A percentile compares a stretch with the other conserved stretches of the same genome.
Conservation (phyloP, 2,888 invertebrate species). For the Leptothorax acervorum region DNA sequence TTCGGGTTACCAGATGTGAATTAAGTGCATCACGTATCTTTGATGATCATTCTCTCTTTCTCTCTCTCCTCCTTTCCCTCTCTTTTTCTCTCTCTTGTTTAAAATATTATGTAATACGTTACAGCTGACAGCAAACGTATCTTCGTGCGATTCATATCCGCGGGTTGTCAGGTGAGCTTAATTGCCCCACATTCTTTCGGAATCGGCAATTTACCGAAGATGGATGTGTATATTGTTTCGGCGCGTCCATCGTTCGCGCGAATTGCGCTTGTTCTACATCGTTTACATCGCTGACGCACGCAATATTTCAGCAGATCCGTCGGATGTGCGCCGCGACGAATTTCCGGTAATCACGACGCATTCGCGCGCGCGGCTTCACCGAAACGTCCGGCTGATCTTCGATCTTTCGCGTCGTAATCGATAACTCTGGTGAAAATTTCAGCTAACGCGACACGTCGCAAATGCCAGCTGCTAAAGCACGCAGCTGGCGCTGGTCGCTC, state of each 20-base stretch:
- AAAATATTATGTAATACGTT: neutral
- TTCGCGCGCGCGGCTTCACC: constrained; percentile 12
- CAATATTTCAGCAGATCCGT: constrained; percentile 61
- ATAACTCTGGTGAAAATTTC: constrained; percentile 5
- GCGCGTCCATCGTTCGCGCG: neutral
- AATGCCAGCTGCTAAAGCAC: neutral
- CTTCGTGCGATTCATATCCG: neutral
- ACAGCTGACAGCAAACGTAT: neutral
- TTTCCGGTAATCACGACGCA: constrained; percentile 58
- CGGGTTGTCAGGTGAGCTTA: neutral
- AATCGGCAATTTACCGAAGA: constrained; percentile 26
- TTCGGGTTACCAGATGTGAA: neutral
- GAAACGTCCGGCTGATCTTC: constrained; percentile 18
- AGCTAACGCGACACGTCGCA: constrained; percentile 5
- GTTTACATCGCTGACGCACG: constrained; percentile 20
- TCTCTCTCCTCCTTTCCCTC: too few species aligned
- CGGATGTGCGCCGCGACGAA: constrained; percentile 45
- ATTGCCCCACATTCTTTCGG: constrained; percentile 12
- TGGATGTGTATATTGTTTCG: neutral
- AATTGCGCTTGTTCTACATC: constrained; percentile 4
- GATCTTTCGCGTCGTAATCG: neutral
- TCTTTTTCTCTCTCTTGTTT: neutral
- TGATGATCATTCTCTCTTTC: neutral
- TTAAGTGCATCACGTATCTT: neutral
- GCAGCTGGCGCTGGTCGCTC: neutral